These are phyloP conservation scores for Parnassius glacialis DNA, from an alignment of 2,888 invertebrate species.

Conservation along the genomic window DNA sequence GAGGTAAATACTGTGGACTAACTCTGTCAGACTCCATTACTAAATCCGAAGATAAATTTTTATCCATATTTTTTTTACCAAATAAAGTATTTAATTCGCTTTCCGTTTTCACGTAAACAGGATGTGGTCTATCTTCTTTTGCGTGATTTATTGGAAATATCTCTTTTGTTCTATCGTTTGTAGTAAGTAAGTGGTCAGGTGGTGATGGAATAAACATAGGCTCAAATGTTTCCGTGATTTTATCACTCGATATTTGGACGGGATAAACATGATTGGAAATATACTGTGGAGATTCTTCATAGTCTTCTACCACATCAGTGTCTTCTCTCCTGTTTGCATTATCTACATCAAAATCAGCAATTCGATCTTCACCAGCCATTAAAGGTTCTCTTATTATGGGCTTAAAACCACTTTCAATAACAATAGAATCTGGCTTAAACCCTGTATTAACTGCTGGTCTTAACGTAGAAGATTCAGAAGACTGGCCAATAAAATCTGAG, in stretches of 20 bases:
- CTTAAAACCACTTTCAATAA: constrained; percentile 91
- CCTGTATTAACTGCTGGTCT: constrained; percentile 86
- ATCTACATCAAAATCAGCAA: constrained; percentile 51
- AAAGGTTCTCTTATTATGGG: constrained; percentile 85
- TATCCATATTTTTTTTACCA: constrained; percentile 66
- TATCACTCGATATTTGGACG: constrained; percentile 58
- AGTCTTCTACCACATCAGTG: constrained; percentile 68
- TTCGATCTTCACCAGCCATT: constrained; percentile 77
- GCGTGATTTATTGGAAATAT: constrained; percentile 67
- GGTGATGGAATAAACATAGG: constrained; percentile 92
- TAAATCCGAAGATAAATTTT: constrained; percentile 77
- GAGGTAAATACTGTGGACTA: constrained; percentile 88
- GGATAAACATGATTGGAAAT: constrained; percentile 57
- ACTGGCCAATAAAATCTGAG: constrained; percentile 73
- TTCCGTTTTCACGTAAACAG: constrained; percentile 68
- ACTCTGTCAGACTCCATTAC: constrained; percentile 86
- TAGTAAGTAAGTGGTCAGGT: constrained; percentile 78
- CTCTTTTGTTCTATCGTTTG: constrained; percentile 65
- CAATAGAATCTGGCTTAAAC: constrained; percentile 89
- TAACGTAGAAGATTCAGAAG: constrained; percentile 60
- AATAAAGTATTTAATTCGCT: constrained; percentile 57
- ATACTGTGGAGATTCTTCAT: constrained; percentile 66
- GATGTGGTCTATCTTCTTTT: constrained; percentile 75
- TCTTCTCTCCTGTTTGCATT: constrained; percentile 75
- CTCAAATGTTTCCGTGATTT: constrained; percentile 84